A percentile compares a stretch with the other conserved stretches of the same genome.
Conservation (phyloP, 2,888 invertebrate genomes). For the Aspidapion aeneum region DNA sequence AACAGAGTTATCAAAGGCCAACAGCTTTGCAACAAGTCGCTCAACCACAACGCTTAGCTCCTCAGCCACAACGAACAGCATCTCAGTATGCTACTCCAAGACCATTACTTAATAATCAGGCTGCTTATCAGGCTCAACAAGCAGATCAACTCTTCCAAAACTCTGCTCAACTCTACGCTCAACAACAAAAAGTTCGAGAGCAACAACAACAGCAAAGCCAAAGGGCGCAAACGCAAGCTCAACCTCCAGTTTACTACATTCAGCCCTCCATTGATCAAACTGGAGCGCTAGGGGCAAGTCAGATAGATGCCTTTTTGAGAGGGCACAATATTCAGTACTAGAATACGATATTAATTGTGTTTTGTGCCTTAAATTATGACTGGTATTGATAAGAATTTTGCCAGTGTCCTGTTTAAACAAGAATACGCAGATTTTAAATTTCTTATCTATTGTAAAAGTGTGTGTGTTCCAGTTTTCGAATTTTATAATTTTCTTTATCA, state of each 20-base stretch:
- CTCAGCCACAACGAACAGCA: neutral
- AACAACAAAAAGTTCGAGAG: conserved; percentile 49
- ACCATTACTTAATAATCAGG: conserved; percentile 35
- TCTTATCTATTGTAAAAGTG: no score
- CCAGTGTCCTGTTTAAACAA: no score
- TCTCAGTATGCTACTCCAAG: neutral
- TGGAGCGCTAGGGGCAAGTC: conserved; percentile 55
- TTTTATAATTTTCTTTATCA: no score
- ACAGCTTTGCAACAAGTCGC: conserved; percentile 39
- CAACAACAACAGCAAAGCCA: conserved; percentile 41
- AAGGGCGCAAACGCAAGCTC: conserved; percentile 35
- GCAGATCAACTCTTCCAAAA: conserved; percentile 59
- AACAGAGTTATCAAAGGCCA: conserved; percentile 41
- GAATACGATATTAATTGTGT: no score
- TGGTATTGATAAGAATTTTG: no score
- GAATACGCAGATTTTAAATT: no score
- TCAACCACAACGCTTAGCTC: neutral
- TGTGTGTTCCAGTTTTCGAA: no score
- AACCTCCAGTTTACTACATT: conserved; percentile 56
- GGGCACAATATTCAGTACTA: conserved; percentile 66
- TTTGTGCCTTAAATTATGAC: no score
- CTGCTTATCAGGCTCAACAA: conserved; percentile 60
- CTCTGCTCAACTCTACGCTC: conserved; percentile 51
- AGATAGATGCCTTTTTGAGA: conserved; percentile 77
- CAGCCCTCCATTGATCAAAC: conserved; percentile 48